Conservation (phyloP, 2,888 invertebrate species). For the Folsomia candida region DNA sequence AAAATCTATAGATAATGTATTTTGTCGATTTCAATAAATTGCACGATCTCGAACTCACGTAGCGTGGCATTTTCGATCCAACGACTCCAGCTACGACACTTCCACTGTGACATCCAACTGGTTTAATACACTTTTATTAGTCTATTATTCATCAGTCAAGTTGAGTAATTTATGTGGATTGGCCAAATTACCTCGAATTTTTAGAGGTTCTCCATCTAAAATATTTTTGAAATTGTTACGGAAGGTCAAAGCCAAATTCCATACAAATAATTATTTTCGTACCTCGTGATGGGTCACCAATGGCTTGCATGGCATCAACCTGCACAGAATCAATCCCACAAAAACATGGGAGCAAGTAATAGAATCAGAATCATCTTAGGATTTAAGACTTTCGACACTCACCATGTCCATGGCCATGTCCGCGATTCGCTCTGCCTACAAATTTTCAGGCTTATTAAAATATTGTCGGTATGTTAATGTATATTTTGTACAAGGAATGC, state of each 20-base stretch:
- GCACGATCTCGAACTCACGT: too few species aligned
- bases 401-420: slow-evolving; percentile 94
- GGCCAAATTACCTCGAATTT: slow-evolving; percentile 26
- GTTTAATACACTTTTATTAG: too few species aligned
- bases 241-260: too few species aligned
- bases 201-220: slow-evolving; percentile 43
- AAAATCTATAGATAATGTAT: too few species aligned
- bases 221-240: neutral
- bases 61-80: slow-evolving; percentile 75
- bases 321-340: slow-evolving; percentile 63
- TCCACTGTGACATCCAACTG: slow-evolving; percentile 87
- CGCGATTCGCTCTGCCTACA: slow-evolving; percentile 80
- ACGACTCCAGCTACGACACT: slow-evolving; percentile 78
- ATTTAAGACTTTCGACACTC: neutral
- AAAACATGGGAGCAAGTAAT: too few species aligned
- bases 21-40: too few species aligned
- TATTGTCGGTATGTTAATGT: too few species aligned
- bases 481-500: neutral
- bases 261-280: neutral
- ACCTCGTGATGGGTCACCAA: slow-evolving; percentile 42
- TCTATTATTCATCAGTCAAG: too few species aligned
- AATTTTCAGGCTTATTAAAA: slow-evolving; percentile 60
- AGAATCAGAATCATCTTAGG: too few species aligned
- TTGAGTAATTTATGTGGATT: neutral
- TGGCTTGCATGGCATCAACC: slow-evolving; percentile 64